Conservation (phyloP, 1,140 invertebrate species). For the Stegodyphus dumicola region DNA sequence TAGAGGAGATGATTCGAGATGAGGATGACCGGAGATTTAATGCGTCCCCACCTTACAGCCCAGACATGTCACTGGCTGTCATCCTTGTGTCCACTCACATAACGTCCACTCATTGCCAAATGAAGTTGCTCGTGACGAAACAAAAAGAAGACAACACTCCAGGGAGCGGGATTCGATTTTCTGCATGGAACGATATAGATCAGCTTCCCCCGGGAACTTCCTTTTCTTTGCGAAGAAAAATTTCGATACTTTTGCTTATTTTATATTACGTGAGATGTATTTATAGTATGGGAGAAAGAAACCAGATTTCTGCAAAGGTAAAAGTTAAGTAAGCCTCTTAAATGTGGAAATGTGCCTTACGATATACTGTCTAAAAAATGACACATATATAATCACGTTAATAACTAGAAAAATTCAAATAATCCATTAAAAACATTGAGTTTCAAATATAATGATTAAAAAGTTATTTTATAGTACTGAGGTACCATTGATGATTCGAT, state of each 20-base stretch:
- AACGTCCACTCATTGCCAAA: conserved; percentile 44
- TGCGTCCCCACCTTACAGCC: conserved; percentile 41
- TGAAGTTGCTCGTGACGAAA: conserved; percentile 24
- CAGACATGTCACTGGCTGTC: conserved; percentile 33
- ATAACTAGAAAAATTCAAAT: no score
- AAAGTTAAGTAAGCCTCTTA: no score
- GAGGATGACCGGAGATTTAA: conserved; percentile 33
- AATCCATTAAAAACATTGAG: no score
- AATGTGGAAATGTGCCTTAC: no score
- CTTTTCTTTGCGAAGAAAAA: conserved; percentile 1
- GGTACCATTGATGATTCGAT: no score
- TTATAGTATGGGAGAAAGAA: no score
- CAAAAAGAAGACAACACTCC: conserved; percentile 14
- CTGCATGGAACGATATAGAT: neutral
- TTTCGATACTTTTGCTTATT: neutral
- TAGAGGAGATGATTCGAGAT: neutral
- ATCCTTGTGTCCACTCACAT: conserved; percentile 32
- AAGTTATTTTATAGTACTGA: no score
- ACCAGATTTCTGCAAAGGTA: no score
- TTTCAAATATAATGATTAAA: no score
- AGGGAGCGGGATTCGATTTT: conserved; percentile 29
- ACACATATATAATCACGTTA: no score
- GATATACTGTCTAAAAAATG: no score
- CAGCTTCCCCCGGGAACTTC: neutral
- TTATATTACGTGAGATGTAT: no score